These are phyloP conservation scores for Lobophora halterata DNA, from an alignment of 2,888 invertebrate genomes.

Conservation along the genomic window DNA sequence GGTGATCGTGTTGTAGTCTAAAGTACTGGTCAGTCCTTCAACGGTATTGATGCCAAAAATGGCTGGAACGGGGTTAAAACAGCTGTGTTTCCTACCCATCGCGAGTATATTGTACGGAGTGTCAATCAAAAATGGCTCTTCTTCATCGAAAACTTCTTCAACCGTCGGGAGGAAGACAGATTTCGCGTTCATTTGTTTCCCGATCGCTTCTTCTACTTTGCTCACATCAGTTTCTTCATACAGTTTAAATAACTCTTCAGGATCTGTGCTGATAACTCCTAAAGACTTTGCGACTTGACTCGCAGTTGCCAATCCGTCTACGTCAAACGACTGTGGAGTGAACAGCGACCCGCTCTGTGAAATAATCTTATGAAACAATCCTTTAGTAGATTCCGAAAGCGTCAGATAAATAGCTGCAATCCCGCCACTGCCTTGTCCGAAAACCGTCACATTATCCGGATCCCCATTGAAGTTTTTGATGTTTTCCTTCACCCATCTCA, in stretches of 20 bases:
- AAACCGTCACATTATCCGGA: conserved; percentile 66
- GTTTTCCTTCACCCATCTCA: conserved; percentile 68
- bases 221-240: conserved; percentile 51
- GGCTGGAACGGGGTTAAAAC: conserved; percentile 66
- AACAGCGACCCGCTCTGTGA: conserved; percentile 66
- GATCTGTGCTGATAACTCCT: conserved; percentile 50
- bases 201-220: conserved; percentile 63
- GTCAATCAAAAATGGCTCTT: conserved; percentile 64
- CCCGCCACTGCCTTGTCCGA: conserved; percentile 73
- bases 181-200: conserved; percentile 66
- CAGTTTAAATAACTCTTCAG: conserved; percentile 50
- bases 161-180: conserved; percentile 66
- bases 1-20: conserved; percentile 63
- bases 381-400: conserved; percentile 61
- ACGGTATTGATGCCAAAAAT: conserved; percentile 78
- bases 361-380: conserved; percentile 65
- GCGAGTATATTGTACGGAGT: conserved; percentile 67
- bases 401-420: conserved; percentile 64
- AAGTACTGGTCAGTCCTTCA: conserved; percentile 73
- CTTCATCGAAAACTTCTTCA: conserved; percentile 56
- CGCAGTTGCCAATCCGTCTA: conserved; percentile 54
- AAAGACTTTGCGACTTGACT: conserved; percentile 65
- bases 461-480: conserved; percentile 64
- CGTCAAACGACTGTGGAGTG: conserved; percentile 60
- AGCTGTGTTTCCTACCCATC: conserved; percentile 36